Evolutionary conservation across 2,888 invertebrate genomes (phyloP).

Genomic region (Koerneria pararmatus): DNA sequence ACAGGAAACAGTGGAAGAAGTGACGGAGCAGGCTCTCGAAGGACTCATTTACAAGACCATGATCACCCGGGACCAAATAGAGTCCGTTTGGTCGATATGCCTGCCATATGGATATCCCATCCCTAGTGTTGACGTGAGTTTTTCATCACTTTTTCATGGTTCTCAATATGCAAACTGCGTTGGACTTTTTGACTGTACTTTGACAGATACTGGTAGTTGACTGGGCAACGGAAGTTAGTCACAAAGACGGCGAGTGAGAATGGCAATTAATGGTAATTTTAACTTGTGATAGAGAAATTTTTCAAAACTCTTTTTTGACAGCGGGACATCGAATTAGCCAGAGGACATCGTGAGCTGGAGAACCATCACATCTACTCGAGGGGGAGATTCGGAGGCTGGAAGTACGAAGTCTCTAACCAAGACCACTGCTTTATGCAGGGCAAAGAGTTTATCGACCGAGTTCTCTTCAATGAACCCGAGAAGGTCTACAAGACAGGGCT

Average conservation of each 20-base stretch:
- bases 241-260: no score
- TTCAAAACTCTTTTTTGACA: slow-evolving; percentile 27
- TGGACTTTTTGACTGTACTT: no score
- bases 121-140: slow-evolving; percentile 48
- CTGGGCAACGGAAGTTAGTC: no score
- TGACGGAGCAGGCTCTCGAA: slow-evolving; percentile 48
- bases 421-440: slow-evolving; percentile 60
- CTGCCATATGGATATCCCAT: slow-evolving; percentile 57
- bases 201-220: no score
- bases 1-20: slow-evolving; percentile 47
- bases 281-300: no score
- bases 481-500: slow-evolving; percentile 55
- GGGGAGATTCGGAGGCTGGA: slow-evolving; percentile 59
- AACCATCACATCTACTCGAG: slow-evolving; percentile 51
- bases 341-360: slow-evolving; percentile 53
- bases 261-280: no score
- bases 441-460: slow-evolving; percentile 55
- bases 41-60: slow-evolving; percentile 54
- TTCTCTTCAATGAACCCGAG: slow-evolving; percentile 52
- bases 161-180: no score
- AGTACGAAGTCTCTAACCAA: slow-evolving; percentile 54
- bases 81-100: slow-evolving; percentile 50
- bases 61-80: slow-evolving; percentile 54
- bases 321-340: slow-evolving; percentile 54
- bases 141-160: background rate